A percentile compares a stretch with the other conserved stretches of the same genome.
phyloP scores from a whole-genome alignment of 2,888 invertebrate species.

The Hydriomena furcata region DNA sequence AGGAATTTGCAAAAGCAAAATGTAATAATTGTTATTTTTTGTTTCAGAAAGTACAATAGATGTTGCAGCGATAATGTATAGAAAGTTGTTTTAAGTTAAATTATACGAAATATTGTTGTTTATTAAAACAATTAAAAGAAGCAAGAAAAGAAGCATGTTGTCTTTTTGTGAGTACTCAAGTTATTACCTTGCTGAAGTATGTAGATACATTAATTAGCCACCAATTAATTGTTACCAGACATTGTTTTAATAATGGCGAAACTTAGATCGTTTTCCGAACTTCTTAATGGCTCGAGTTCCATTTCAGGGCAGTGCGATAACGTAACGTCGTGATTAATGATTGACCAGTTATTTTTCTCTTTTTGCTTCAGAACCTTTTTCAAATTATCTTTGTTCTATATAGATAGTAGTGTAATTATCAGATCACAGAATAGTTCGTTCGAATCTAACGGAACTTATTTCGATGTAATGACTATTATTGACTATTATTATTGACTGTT shows the following conservation, averaged over 20 bases:
- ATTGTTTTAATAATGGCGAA: conserved; percentile 18
- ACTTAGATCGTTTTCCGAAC: conserved; percentile 30
- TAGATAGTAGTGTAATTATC: no score
- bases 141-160: neutral
- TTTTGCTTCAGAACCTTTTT: no score
- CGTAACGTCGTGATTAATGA: conserved; percentile 60
- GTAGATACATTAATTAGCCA: conserved; percentile 2
- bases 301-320: conserved; percentile 51
- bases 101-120: conserved; percentile 4
- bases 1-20: neutral
- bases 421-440: no score
- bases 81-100: conserved; percentile 1
- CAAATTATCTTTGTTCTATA: no score
- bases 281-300: conserved; percentile 48
- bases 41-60: conserved; percentile 78
- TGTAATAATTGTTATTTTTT: conserved; percentile 30
- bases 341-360: conserved; percentile 37
- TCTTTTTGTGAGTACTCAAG: conserved; percentile 11
- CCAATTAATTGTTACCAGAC: conserved; percentile 21
- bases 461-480: neutral
- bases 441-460: neutral
- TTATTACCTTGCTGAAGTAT: neutral
- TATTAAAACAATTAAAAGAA: conserved; percentile 7
- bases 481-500: no score
- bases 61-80: conserved; percentile 16